Evolutionary conservation across 2,113 vertebrate species (phyloP), one percentile per base, ranked within the genome.

Genomic region (Tachysurus vachellii): DNA sequence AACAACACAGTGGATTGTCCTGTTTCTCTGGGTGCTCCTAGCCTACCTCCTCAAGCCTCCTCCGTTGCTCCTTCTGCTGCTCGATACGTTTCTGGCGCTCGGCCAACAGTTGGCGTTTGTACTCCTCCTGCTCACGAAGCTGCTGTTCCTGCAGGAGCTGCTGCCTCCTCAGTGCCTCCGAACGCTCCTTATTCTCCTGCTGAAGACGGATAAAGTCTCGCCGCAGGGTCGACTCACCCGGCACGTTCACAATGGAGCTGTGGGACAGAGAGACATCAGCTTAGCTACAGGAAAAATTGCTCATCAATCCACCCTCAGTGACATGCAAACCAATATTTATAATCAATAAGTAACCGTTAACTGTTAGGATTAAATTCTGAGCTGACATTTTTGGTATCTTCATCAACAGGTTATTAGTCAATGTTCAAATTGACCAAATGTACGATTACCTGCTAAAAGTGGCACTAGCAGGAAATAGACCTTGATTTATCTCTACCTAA

Each of bases 181-280:
- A 98, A 6, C 98, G 96, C 89, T 99, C 98, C 97, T 99, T 99
- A 94, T 99, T 99, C 95, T 99, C 98, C 95, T 99, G 98, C 94
- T 99, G 98, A 86, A 99, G 94, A 1, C 98, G 96, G 93, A 99
- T 95, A 93, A 99, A 99, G 95, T 99, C 98, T 42, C 98, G 95
- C 17, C 98, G 96, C 86, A 99, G 93, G 0, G 98, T 99, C 0
- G 98, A 99, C 94, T 99, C 98, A 4, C 98, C 98, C 44, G 98
- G 98, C 88, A 99, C 97, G 36, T 99, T 99, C 88, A 99, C 98
- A 75, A 99, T 99, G 87, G 98, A 99, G 92, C 98, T 99, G 86
- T 23, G 10, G 47, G 53, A 79, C 17, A 50, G 23, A 12, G 21
- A 80, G 8, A 31, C n/a, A 21, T 57, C 9, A 80, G 76, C 0